Percentiles rank a stretch among this genome's conserved stretches.
Evolutionary conservation across 2,113 vertebrate genomes (phyloP).

Genomic region (Chionodraco myersi): DNA sequence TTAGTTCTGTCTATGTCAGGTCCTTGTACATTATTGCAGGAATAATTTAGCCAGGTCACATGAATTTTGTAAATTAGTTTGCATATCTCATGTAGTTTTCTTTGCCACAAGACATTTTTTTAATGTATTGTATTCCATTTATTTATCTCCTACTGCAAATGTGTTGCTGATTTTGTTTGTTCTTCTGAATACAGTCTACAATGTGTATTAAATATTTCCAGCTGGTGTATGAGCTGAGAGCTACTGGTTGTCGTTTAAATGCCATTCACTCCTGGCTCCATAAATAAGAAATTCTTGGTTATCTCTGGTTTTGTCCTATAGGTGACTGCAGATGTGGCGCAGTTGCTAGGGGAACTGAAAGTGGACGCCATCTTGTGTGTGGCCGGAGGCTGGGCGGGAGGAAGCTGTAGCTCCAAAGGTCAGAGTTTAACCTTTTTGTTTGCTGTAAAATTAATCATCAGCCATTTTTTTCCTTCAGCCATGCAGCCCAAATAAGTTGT

Average conservation of each 20-base stretch:
- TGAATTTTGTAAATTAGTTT: background rate
- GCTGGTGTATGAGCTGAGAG: slow-evolving; percentile 5
- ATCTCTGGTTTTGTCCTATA: slow-evolving; percentile 66
- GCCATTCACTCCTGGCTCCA: background rate
- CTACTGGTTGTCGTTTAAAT: background rate
- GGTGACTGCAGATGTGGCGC: slow-evolving; percentile 91
- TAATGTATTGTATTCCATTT: background rate
- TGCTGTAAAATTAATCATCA: slow-evolving; percentile 57
- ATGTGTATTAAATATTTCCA: background rate
- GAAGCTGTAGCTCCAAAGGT: slow-evolving; percentile 94
- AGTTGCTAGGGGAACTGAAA: slow-evolving; percentile 90
- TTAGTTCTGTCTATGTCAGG: too few species aligned
- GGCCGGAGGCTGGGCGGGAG: slow-evolving; percentile 97
- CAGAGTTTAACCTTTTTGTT: slow-evolving; percentile 47
- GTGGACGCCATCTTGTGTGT: slow-evolving; percentile 96
- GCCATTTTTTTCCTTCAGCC: background rate
- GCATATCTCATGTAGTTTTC: too few species aligned
- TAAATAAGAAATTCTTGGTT: background rate
- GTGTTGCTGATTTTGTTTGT: background rate
- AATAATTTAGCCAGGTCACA: background rate
- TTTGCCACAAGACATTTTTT: too few species aligned
- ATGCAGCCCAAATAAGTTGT: background rate
- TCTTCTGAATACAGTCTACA: background rate
- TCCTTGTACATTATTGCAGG: too few species aligned
- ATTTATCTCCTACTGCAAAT: background rate